A percentile compares a stretch with the other conserved stretches of the same genome.
Evolutionary conservation across 2,797 vertebrate species (phyloP).

Genomic region (Kryptolebias ocellatus): DNA sequence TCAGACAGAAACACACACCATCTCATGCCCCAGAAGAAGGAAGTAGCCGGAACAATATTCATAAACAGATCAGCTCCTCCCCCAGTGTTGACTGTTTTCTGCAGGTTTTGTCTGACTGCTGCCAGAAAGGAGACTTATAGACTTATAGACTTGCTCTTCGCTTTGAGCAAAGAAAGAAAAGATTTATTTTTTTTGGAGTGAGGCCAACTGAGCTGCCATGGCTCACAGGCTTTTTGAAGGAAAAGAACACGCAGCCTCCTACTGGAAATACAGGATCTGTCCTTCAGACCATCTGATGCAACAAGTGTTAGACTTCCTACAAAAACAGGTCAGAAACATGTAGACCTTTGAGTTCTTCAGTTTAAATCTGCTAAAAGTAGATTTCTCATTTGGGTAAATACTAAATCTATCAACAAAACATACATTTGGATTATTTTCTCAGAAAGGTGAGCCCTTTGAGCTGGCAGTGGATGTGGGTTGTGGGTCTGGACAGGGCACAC

Average conservation of each 20-base stretch:
- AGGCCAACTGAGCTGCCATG: slow-evolving; percentile 58
- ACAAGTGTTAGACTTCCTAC: slow-evolving; percentile 76
- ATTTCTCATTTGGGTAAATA: too few species aligned
- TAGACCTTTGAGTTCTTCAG: too few species aligned
- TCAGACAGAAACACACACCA: not conserved
- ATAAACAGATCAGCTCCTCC: not conserved
- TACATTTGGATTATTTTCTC: not conserved
- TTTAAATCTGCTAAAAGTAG: too few species aligned
- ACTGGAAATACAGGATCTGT: slow-evolving; percentile 82
- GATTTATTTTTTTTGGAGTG: not conserved
- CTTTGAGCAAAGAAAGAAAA: not conserved
- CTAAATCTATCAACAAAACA: not conserved
- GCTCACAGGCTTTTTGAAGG: slow-evolving; percentile 81
- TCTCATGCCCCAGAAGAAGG: too few species aligned
- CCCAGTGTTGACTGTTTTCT: slow-evolving; percentile 11
- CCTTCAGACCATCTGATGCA: slow-evolving; percentile 77
- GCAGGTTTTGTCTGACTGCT: not conserved
- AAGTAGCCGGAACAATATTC: too few species aligned
- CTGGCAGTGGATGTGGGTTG: slow-evolving; percentile 85
- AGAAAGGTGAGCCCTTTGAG: slow-evolving; percentile 64
- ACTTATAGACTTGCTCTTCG: not conserved
- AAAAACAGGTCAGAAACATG: slow-evolving; percentile 72
- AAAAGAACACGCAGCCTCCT: slow-evolving; percentile 73
- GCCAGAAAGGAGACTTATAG: slow-evolving; percentile 1
- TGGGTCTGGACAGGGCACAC: slow-evolving; percentile 81